phyloP scores from a whole-genome alignment of 2,888 invertebrate genomes.

The Lasioglossum lativentre region DNA sequence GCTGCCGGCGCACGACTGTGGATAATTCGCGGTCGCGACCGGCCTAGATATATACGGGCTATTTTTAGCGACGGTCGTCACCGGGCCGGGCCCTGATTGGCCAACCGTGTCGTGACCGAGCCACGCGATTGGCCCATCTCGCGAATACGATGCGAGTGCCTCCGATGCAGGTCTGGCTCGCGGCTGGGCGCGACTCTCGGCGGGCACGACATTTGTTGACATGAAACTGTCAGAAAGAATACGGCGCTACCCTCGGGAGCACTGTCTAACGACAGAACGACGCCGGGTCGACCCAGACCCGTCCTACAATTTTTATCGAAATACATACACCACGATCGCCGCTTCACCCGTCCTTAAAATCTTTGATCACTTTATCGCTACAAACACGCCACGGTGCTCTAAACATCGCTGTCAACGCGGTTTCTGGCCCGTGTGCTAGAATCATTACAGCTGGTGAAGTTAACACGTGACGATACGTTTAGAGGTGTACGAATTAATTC shows the following conservation, averaged over 20 bases:
- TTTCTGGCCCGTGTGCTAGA: background rate
- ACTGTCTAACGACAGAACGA: background rate
- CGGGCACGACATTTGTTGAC: conserved; percentile 81
- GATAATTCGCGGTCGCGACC: conserved; percentile 80
- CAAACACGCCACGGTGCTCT: background rate
- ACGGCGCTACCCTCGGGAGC: conserved; percentile 42
- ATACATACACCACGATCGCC: too few species aligned
- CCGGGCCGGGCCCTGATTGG: conserved; percentile 73
- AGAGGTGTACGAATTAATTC: background rate
- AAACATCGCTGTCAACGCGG: background rate
- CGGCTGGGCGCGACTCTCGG: conserved; percentile 70
- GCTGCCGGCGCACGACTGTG: conserved; percentile 84
- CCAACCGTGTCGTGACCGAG: conserved; percentile 73
- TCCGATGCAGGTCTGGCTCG: conserved; percentile 57
- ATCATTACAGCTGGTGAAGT: background rate
- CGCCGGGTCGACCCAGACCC: background rate
- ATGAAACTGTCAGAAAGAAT: conserved; percentile 80
- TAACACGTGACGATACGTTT: background rate
- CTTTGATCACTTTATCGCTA: background rate
- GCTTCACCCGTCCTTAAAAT: background rate
- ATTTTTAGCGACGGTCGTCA: conserved; percentile 83
- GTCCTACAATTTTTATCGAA: background rate
- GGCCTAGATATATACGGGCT: conserved; percentile 83
- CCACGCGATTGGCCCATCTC: conserved; percentile 68
- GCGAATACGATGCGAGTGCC: conserved; percentile 71